Evolutionary conservation across 2,113 vertebrate species (phyloP).

Genomic region (Myrmecophaga tridactyla): DNA sequence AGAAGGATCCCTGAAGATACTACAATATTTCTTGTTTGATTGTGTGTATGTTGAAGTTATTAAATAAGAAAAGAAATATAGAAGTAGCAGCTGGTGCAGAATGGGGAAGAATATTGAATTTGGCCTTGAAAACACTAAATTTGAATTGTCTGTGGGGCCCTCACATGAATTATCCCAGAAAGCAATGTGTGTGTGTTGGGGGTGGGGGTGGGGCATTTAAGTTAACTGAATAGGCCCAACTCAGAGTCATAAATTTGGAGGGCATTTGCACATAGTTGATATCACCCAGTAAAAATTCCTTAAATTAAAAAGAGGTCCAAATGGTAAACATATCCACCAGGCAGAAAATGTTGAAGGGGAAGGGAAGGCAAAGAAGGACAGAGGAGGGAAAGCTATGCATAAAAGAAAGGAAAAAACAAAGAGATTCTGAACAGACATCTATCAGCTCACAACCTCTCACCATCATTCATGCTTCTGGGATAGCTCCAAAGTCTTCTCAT

Average conservation of each 20-base stretch:
- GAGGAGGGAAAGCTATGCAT: neutral
- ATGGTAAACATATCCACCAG: neutral
- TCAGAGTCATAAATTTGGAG: slow-evolving; percentile 11
- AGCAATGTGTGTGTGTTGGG: neutral
- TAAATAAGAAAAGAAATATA: slow-evolving; percentile 55
- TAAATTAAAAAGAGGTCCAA: slow-evolving; percentile 34
- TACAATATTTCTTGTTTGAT: slow-evolving; percentile 8
- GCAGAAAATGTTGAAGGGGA: neutral
- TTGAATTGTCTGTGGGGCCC: neutral
- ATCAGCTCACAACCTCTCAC: too few relatives aligned
- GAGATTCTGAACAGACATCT: too few relatives aligned
- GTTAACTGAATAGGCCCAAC: slow-evolving; percentile 54
- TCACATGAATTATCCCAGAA: slow-evolving; percentile 5
- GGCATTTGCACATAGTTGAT: slow-evolving; percentile 31
- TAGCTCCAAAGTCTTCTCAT: neutral
- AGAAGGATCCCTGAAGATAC: neutral
- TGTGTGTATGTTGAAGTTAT: slow-evolving; percentile 26
- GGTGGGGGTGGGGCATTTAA: slow-evolving; percentile 8
- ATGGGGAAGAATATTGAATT: slow-evolving; percentile 43
- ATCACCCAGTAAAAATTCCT: neutral
- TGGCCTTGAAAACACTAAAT: slow-evolving; percentile 38
- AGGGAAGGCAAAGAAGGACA: neutral
- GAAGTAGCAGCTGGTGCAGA: slow-evolving; percentile 20
- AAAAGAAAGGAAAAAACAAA: neutral
- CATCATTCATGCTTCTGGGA: neutral